phyloP scores from a whole-genome alignment of 2,797 vertebrate species.

The Choloepus didactylus region DNA sequence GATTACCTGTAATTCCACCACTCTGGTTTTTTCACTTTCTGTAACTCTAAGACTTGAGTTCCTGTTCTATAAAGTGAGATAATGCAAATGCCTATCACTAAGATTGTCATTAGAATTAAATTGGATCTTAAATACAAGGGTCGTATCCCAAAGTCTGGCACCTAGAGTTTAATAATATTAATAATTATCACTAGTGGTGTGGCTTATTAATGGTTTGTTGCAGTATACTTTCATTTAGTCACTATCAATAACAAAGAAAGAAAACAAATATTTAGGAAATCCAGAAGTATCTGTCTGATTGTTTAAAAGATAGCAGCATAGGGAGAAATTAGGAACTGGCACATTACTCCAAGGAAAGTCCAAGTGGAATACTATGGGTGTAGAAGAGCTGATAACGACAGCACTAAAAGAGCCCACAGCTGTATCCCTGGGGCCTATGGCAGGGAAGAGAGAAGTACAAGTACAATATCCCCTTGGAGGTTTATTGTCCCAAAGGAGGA shows the following conservation, averaged over 20 bases:
- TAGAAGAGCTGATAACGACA: background rate
- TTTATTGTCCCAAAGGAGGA: background rate
- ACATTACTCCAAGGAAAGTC: background rate
- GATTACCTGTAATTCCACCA: background rate
- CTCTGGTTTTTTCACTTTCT: background rate
- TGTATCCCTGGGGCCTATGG: background rate
- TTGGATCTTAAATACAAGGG: background rate
- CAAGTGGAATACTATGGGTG: background rate
- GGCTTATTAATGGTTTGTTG: background rate
- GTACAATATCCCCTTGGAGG: background rate
- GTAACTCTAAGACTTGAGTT: background rate
- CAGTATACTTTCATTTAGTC: background rate
- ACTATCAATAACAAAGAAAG: background rate
- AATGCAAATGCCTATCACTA: background rate
- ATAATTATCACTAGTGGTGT: background rate
- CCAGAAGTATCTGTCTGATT: background rate
- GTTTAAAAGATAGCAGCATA: background rate
- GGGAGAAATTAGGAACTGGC: background rate
- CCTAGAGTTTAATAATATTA: constrained; percentile 45
- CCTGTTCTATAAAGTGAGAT: background rate
- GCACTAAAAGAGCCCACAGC: background rate
- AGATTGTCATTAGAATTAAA: background rate
- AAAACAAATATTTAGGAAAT: background rate
- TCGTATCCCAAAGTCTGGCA: background rate
- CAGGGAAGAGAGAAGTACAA: background rate